A percentile compares a stretch with the other conserved stretches of the same genome.
Conservation (phyloP, 2,797 vertebrate genomes). For the Esox masquinongy region DNA sequence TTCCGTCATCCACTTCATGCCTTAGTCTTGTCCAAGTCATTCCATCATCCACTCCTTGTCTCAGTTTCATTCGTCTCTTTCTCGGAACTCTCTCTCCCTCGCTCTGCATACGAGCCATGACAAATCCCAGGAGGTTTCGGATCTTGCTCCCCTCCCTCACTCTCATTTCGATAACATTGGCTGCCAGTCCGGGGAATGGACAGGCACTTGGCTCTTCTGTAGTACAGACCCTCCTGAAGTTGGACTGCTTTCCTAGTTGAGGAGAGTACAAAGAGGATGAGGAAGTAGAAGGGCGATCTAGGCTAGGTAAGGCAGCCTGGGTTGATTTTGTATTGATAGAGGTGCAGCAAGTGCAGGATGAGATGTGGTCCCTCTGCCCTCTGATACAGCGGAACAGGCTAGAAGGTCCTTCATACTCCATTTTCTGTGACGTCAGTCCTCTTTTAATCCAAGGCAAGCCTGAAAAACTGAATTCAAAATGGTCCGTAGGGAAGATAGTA, state of each 20-base stretch:
- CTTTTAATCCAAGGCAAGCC: background rate
- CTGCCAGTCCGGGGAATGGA: conserved; percentile 79
- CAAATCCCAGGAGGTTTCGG: conserved; percentile 88
- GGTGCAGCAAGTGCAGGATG: conserved; percentile 22
- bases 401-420: conserved; percentile 33
- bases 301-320: conserved; percentile 24
- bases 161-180: conserved; percentile 83
- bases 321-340: conserved; percentile 37
- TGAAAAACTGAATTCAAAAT: background rate
- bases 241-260: conserved; percentile 66
- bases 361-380: conserved; percentile 43
- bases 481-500: background rate
- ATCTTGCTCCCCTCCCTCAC: conserved; percentile 96
- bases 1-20: background rate
- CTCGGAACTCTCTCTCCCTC: conserved; percentile 27
- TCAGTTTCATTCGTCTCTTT: conserved; percentile 49
- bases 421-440: background rate
- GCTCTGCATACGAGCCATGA: conserved; percentile 81
- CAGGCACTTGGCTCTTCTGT: conserved; percentile 74
- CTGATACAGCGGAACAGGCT: conserved; percentile 1
- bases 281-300: conserved; percentile 14
- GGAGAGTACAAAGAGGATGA: conserved; percentile 19
- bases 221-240: conserved; percentile 81
- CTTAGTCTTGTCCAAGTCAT: background rate
- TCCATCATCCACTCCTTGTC: conserved; percentile 18